Conservation (phyloP, 2,888 invertebrate genomes). For the Baronia brevicornis region DNA sequence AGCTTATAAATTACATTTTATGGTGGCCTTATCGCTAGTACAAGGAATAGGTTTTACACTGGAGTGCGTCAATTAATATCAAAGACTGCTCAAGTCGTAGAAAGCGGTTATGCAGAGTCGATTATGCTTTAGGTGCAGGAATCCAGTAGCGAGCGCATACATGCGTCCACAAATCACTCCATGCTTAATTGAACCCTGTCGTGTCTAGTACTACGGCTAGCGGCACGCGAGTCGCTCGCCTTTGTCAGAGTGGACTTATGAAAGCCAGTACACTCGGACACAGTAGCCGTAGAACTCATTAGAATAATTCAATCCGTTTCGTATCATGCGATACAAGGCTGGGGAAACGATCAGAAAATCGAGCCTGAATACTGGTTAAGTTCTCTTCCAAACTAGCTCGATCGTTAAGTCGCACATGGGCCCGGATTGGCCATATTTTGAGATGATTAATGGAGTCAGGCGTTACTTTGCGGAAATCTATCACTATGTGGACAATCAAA, state of each 20-base stretch:
- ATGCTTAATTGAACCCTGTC: constrained; percentile 22
- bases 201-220: constrained; percentile 1
- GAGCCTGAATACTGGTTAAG: constrained; percentile 15
- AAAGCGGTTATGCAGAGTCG: constrained; percentile 29
- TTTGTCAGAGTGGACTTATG: constrained; percentile 14
- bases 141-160: constrained; percentile 26
- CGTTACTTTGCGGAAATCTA: no score
- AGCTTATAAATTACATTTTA: background rate
- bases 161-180: constrained; percentile 37
- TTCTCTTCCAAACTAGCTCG: constrained; percentile 10
- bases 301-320: constrained; percentile 18
- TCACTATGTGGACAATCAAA: no score
- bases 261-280: constrained; percentile 15
- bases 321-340: constrained; percentile 14
- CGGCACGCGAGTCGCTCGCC: constrained; percentile 5
- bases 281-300: constrained; percentile 14
- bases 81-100: constrained; percentile 21
- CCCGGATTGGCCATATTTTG: constrained; percentile 14
- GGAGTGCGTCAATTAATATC: constrained; percentile 12
- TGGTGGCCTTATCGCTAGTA: constrained; percentile 1
- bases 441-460: no score
- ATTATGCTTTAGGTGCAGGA: constrained; percentile 29
- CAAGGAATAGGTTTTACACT: constrained; percentile 1
- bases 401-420: constrained; percentile 9
- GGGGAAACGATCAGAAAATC: constrained; percentile 18